Base-by-base conservation (phyloP, 2,888 invertebrate genomes). In the Selenia dentaria region DNA sequence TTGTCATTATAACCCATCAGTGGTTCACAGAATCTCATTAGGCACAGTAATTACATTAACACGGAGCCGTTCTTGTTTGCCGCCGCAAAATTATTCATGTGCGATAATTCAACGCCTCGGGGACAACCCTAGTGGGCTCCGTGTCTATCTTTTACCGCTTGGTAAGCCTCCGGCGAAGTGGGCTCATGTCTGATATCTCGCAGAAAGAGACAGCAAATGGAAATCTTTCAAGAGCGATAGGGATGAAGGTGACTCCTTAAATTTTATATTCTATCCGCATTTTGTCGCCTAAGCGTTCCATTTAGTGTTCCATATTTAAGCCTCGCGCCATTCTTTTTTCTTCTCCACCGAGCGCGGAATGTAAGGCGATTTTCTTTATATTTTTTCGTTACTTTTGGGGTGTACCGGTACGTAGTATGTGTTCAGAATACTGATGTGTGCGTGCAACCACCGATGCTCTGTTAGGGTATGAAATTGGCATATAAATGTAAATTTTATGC, bases 401-500 rank as follows among this genome's bases (percentile, higher is more conserved):
- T 79, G 79, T 80, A 70, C 67, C 67, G 65, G 67, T 68, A 42
- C 69, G 64, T 61, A 67, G 72, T 76, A 70, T 86, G 85, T 88
- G 84, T 82, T 73, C 79, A 60, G 89, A 81, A 88, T 90, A 86
- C 81, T 84, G 86, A 89, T 88, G 88, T 88, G 86, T 86, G 85
- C 83, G 85, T 80, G 83, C 79, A 70, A 79, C 83, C 81, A 74
- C 82, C 80, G 74, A 79, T 81, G 82, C 84, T 79, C 86, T 83
- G 85, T 85, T 87, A 84, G 80, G 86, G 84, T 85, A 87, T 87
- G 85, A 90, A 90, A 90, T 90, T 88, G 90, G 90, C 89, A 89
- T 89, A 89, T 89, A 89, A 89, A 90, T 89, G 90, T 89, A 88
- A 89, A 90, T 90, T 89, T 90, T 88, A 89, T 88, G 89, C 89